Evolutionary conservation across 2,888 invertebrate species (phyloP), one percentile per base, ranked within the genome.

Genomic region (Andrena praecox): DNA sequence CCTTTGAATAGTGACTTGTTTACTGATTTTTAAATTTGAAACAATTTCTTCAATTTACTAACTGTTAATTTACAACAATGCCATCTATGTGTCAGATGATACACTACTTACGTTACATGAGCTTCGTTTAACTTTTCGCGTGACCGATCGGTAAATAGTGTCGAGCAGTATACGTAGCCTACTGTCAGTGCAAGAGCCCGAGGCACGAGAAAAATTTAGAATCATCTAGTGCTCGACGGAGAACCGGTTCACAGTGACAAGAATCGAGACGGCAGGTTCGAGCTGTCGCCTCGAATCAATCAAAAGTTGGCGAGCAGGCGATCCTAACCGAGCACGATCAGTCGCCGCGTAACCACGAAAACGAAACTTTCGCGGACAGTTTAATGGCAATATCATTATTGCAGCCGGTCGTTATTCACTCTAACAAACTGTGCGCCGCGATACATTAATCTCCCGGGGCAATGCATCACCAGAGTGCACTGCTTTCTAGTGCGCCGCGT

Each of bases 381-480:
- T 92, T 93, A 92, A 93, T 90, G 91, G 90, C 88, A 88, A 91
- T 92, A 92, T 92, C 91, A 91, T 93, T 92, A 92, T 90, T 90
- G 89, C 89, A 84, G 85, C 70, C 83, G 83, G 82, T 88, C 91
- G 91, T 92, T 93, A 92, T 91, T 93, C 92, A 89, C 90, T 90
- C 88, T 87, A 91, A 91, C 91, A 91, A 92, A 92, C 91, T 90
- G 92, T 89, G 87, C 83, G 85, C 86, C 78, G 87, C 87, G 87
- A 91, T 90, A 89, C 92, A 92, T 93, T 93, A 92, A 93, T 93
- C 91, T 92, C 89, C 74, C 88, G 89, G 84, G 89, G 89, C 89
- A 89, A 93, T 93, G 91, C 91, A 92, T 93, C 93, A 92, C 91
- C 86, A 84, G 70, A 73, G 73, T 54, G 85, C 85, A 84, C 77